These are phyloP conservation scores for Astreopora myriophthalma DNA, from an alignment of 64 coral and sea anemone species.

Conservation along the genomic window DNA sequence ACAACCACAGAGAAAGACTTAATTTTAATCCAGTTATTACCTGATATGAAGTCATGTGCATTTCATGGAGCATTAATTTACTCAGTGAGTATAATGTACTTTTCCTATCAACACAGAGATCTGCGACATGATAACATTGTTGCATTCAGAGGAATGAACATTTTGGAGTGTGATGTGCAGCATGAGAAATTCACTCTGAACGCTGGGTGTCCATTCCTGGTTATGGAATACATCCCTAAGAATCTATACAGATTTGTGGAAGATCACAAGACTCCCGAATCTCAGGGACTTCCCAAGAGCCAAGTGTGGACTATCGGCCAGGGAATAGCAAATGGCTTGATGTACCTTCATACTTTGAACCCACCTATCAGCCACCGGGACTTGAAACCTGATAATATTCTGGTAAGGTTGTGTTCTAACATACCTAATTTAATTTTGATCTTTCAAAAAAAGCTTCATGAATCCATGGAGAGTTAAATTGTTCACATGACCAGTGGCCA, in stretches of 20 bases:
- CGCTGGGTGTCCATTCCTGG: constrained; percentile 68
- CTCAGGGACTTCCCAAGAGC: constrained; percentile 79
- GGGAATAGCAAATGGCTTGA: constrained; percentile 90
- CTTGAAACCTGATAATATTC: constrained; percentile 96
- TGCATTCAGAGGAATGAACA: constrained; percentile 87
- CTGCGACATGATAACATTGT: constrained; percentile 95
- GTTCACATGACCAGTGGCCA: too few relatives aligned
- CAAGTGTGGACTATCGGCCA: constrained; percentile 86
- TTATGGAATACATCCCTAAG: constrained; percentile 95
- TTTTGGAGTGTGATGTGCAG: constrained; percentile 32
- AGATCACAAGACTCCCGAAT: constrained; percentile 88
- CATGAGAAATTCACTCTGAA: constrained; percentile 55
- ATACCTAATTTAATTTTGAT: neutral
- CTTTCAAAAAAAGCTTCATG: too few relatives aligned
- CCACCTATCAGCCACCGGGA: constrained; percentile 91
- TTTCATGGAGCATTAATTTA: too few relatives aligned
- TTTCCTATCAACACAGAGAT: constrained; percentile 48
- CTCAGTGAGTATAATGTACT: too few relatives aligned
- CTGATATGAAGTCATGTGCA: too few relatives aligned
- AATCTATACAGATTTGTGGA: constrained; percentile 95
- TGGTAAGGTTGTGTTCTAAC: constrained; percentile 49
- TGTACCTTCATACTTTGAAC: constrained; percentile 84
- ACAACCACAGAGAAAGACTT: too few relatives aligned
- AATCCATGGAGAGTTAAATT: too few relatives aligned
- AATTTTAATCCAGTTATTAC: too few relatives aligned